Base-by-base conservation (phyloP, 2,888 invertebrate genomes). In the Leptinotarsa haldemani region DNA sequence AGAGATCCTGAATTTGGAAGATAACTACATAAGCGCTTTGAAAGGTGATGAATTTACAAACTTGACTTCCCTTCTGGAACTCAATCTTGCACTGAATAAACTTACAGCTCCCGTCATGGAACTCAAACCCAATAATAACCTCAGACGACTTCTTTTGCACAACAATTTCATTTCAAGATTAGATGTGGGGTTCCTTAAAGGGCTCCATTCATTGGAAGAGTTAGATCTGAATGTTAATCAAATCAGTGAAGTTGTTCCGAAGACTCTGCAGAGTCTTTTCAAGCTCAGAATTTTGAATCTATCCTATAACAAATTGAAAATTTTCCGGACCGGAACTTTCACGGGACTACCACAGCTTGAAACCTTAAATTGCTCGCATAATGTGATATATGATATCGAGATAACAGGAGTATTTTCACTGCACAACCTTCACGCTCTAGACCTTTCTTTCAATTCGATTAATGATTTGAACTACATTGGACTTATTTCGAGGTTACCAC, bases 301-400 rank as follows among this genome's bases (percentile, higher is more conserved):
- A 20, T 81, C 83, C 4, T 73, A 80, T 66, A 88, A 88, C 78
- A 75, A 76, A n/a, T 71, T 88, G 18, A 70, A 65, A 3, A 53
- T 75, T 16, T 82, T 87, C 65, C 80, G 84, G 71, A 86, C 86
- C 0, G 84, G 85, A 5, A 73, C 81, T 4, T 87, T 83, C 75
- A 77, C 82, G 2, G 85, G 85, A 12, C 74, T 87, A 48, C 86
- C 87, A 1, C 85, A 86, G 71, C 74, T 87, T 52, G 80, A 83
- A 63, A 69, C 76, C 20, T 75, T 87, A 7, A 87, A 87, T 74
- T 77, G 84, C 20, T 86, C 87, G 0, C 79, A 83, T 66, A 87
- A 87, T 70, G 47, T 52, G 9, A 84, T 87, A 1, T 70, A 76
- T 7, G 75, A 76, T 5, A 77, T 85, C 4, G 77, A 81, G 65